These are phyloP conservation scores for Malthinus seriepunctatus DNA, from an alignment of 2,888 invertebrate species.

Conservation along the genomic window DNA sequence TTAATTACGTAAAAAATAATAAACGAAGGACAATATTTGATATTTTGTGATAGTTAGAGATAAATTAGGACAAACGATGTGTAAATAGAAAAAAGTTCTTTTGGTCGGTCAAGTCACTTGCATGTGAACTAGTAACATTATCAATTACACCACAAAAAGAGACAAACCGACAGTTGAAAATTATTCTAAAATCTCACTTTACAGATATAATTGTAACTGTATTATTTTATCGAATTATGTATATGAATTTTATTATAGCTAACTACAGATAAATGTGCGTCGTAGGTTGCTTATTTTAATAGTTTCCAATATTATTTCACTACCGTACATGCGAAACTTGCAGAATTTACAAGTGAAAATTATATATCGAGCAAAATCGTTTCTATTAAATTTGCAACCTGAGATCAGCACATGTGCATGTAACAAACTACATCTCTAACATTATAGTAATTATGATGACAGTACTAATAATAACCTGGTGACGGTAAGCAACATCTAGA, in stretches of 20 bases:
- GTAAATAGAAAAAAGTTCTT: too few species aligned
- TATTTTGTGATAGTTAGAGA: slow-evolving; percentile 14
- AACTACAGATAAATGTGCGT: slow-evolving; percentile 22
- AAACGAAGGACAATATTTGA: slow-evolving; percentile 5
- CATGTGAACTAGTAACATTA: slow-evolving; percentile 36
- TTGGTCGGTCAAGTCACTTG: slow-evolving; percentile 18
- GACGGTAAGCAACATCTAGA: slow-evolving; percentile 49
- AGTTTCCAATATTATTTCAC: not conserved
- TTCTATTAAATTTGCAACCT: slow-evolving; percentile 9
- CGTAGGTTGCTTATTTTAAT: slow-evolving; percentile 18
- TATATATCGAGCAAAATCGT: not conserved
- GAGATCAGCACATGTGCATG: slow-evolving; percentile 16
- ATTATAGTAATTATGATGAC: slow-evolving; percentile 18
- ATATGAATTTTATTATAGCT: slow-evolving; percentile 6
- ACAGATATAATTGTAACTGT: slow-evolving; percentile 7
- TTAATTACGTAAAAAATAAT: too few species aligned
- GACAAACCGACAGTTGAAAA: slow-evolving; percentile 25
- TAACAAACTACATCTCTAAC: slow-evolving; percentile 20
- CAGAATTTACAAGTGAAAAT: not conserved
- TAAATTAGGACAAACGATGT: too few species aligned
- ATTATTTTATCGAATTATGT: slow-evolving; percentile 10
- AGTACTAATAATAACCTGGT: slow-evolving; percentile 33
- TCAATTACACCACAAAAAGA: slow-evolving; percentile 20
- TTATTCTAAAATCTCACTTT: slow-evolving; percentile 19
- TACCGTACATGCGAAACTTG: not conserved